phyloP scores from a whole-genome alignment of 2,113 vertebrate species.

The Synodontis membranacea region DNA sequence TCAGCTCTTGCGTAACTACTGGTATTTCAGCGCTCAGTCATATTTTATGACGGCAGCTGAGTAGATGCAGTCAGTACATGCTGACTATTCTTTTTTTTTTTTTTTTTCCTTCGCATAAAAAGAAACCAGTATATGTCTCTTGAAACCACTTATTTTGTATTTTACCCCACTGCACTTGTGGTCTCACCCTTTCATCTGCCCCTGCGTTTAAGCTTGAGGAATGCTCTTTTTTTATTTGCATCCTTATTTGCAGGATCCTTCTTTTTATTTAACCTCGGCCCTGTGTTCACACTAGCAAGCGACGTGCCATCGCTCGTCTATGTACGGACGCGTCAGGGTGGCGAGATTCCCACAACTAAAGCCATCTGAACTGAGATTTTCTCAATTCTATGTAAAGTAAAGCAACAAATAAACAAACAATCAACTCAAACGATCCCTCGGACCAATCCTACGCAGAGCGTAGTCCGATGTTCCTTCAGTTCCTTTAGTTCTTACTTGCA shows the following conservation, averaged over 20 bases:
- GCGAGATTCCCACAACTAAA: background rate
- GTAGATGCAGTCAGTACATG: too few relatives aligned
- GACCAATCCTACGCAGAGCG: background rate
- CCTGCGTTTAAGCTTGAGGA: background rate
- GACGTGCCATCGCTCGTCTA: background rate
- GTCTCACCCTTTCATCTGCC: background rate
- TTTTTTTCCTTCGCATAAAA: too few relatives aligned
- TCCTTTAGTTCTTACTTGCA: background rate
- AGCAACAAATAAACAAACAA: background rate
- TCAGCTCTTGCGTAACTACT: background rate
- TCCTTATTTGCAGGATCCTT: background rate
- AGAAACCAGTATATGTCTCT: background rate
- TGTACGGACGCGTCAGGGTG: background rate
- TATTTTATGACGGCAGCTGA: background rate
- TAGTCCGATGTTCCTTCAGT: background rate
- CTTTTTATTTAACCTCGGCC: background rate
- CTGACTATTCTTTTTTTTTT: too few relatives aligned
- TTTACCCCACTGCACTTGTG: background rate
- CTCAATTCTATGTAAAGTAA: background rate
- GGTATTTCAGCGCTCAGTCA: background rate
- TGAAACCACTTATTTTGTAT: background rate
- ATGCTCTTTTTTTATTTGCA: background rate
- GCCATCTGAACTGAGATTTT: background rate
- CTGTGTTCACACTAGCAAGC: slow-evolving; percentile 8
- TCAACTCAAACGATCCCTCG: background rate